Base-by-base conservation (phyloP, 2,113 vertebrate genomes). In the Xenopus laevis region DNA sequence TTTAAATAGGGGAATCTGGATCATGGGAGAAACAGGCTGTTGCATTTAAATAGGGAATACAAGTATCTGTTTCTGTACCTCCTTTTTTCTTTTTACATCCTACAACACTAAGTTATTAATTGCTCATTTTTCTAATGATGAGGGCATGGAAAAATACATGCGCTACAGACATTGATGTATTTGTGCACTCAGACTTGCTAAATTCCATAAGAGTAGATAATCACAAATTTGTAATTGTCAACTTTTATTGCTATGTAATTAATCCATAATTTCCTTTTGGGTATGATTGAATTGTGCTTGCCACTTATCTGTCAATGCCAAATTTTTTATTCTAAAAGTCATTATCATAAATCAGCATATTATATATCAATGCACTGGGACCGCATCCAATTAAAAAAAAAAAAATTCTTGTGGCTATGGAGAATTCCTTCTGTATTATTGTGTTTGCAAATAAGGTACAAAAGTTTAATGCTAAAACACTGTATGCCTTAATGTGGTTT, bases 251-350 rank as follows among this genome's bases (percentile, higher is more conserved):
- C 67, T 76, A 67, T 55, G 66, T 77, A 77, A 77, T 77, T 70
- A 70, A 77, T 76, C 74, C 74, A 70, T 76, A 77, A 77, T 77
- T 77, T 77, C 74, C 74, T 77, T 77, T 70, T 70, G 74, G 67
- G 67, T 77, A 64, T 77, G 74, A 77, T 70, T 70, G 74, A 77
- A 77, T 77, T 70, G 63, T 70, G 52, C 60, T 27, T 77, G 74
- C 59, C 67, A 77, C 74, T 64, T 70, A 77, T 77, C 74, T 70
- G 67, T 77, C 74, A 77, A 57, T 77, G 74, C 30, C 74, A 77
- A 57, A 57, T 77, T 70, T 66, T 77, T 77, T 77, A 69, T 77
- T 69, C 59, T 64, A 64, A 58, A 53, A 70, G 59, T 64, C 74
- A 64, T 76, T 76, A 70, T 57, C 74, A 64, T 70, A 69, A 77